Percentiles rank a stretch among this genome's conserved stretches.
These are phyloP conservation scores for Adineta ricciae DNA, from an alignment of 2,888 invertebrate species.

Conservation along the genomic window DNA sequence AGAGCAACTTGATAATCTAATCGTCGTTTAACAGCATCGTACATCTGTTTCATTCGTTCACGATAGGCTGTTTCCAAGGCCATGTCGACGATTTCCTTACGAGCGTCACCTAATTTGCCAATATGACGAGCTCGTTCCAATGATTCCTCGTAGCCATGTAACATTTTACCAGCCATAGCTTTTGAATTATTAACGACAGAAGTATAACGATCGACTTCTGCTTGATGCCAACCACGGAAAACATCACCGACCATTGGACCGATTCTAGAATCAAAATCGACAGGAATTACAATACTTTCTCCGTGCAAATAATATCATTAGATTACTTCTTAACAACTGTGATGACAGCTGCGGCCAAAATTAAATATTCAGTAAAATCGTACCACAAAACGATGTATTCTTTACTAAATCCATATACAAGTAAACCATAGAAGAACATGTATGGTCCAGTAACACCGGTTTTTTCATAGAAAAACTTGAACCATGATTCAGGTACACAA, in stretches of 20 bases:
- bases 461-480: conserved; percentile 82
- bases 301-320: no score
- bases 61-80: conserved; percentile 86
- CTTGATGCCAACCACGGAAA: background rate
- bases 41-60: conserved; percentile 56
- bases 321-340: conserved; percentile 49
- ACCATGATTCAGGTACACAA: conserved; percentile 90
- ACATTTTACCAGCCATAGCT: background rate
- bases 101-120: conserved; percentile 19
- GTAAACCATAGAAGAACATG: conserved; percentile 67
- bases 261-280: background rate
- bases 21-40: conserved; percentile 54
- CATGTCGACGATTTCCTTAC: conserved; percentile 70
- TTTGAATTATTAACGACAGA: background rate
- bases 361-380: conserved; percentile 69
- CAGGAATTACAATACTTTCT: background rate
- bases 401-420: conserved; percentile 78
- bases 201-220: background rate
- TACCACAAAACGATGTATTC: conserved; percentile 66
- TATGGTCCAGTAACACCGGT: conserved; percentile 80
- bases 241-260: background rate
- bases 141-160: background rate
- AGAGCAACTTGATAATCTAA: conserved; percentile 80
- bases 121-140: conserved; percentile 12
- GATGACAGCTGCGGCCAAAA: conserved; percentile 57